phyloP scores from a whole-genome alignment of 1,140 invertebrate genomes.

The Eciton burchellii region DNA sequence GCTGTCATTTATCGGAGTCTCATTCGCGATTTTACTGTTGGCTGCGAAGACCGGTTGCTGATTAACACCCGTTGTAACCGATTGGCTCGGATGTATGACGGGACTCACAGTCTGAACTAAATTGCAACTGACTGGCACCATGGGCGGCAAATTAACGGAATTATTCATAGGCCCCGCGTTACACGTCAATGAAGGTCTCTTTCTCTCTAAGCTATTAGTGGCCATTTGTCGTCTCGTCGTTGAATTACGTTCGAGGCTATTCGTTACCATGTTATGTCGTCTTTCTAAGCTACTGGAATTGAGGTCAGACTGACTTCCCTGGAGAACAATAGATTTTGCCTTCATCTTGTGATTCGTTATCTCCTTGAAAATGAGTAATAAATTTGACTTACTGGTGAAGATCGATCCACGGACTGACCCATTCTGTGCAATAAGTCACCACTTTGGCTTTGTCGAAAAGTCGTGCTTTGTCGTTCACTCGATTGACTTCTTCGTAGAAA shows the following conservation, averaged over 20 bases:
- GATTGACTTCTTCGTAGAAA: slow-evolving; percentile 83
- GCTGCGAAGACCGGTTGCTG: slow-evolving; percentile 74
- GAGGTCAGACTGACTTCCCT: slow-evolving; percentile 79
- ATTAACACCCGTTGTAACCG: slow-evolving; percentile 76
- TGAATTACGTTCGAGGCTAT: slow-evolving; percentile 84
- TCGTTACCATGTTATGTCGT: slow-evolving; percentile 83
- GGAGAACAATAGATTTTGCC: slow-evolving; percentile 15
- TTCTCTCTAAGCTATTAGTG: slow-evolving; percentile 84
- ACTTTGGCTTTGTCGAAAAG: slow-evolving; percentile 83
- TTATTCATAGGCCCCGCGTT: slow-evolving; percentile 74
- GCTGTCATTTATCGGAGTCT: slow-evolving; percentile 81
- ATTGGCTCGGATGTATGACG: slow-evolving; percentile 81
- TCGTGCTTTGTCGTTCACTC: slow-evolving; percentile 79
- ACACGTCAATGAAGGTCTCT: slow-evolving; percentile 79
- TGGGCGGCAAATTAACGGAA: slow-evolving; percentile 82
- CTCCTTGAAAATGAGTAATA: background rate
- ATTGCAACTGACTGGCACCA: slow-evolving; percentile 82
- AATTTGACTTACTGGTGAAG: slow-evolving; percentile 76
- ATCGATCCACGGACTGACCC: slow-evolving; percentile 81
- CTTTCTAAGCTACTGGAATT: slow-evolving; percentile 78
- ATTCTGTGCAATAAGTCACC: slow-evolving; percentile 83
- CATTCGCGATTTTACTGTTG: slow-evolving; percentile 78
- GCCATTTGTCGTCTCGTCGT: slow-evolving; percentile 81
- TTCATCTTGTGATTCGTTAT: background rate
- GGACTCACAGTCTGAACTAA: slow-evolving; percentile 82